Conservation (phyloP, 2,797 vertebrate genomes). For the Eidolon dupreanum region DNA sequence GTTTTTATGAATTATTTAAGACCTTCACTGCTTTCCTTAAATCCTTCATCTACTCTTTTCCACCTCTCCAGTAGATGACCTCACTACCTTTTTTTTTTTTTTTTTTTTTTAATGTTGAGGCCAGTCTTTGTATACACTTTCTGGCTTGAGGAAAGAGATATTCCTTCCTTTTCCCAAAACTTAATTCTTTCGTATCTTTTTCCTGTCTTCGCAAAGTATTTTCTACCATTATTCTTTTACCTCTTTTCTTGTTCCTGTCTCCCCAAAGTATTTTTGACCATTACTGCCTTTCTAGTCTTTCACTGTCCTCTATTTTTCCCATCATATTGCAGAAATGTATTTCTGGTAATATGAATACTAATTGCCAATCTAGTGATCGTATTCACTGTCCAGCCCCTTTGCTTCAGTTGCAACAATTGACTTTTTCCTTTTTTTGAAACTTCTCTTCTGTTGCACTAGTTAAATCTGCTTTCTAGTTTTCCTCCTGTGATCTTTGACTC, state of each 20-base stretch:
- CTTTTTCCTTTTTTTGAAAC: background rate
- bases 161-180: background rate
- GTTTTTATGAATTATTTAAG: constrained; percentile 41
- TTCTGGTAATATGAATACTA: background rate
- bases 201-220: background rate
- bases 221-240: background rate
- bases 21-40: background rate
- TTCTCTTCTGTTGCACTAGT: background rate
- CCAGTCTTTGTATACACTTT: background rate
- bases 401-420: background rate
- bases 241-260: background rate
- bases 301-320: background rate
- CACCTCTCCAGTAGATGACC: background rate
- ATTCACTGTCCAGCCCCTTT: background rate
- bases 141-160: background rate
- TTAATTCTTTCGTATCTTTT: background rate
- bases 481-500: background rate
- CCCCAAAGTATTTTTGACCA: background rate
- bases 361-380: background rate
- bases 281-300: background rate
- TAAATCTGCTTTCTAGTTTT: constrained; percentile 27
- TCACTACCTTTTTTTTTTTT: background rate
- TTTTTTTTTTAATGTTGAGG: background rate
- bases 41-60: background rate
- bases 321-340: background rate